A percentile compares a stretch with the other conserved stretches of the same genome.
phyloP scores from a whole-genome alignment of 2,113 vertebrate species.

The Pantherophis guttatus region DNA sequence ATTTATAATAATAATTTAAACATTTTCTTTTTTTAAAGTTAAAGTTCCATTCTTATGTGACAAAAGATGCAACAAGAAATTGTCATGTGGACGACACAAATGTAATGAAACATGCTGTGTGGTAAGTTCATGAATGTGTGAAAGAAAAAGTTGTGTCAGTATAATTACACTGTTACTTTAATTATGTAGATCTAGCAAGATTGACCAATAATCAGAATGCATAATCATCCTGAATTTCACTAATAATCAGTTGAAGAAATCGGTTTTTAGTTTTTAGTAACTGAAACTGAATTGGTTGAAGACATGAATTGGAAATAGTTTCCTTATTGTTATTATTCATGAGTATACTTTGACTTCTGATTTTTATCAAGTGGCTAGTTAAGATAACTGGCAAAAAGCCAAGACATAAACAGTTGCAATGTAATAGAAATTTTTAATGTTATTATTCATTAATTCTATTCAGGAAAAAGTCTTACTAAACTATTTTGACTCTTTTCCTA shows the following conservation, averaged over 20 bases:
- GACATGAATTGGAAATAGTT: background rate
- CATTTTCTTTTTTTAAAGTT: constrained; percentile 60
- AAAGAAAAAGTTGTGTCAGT: background rate
- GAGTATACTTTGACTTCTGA: background rate
- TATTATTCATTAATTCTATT: background rate
- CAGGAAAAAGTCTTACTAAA: background rate
- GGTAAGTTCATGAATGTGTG: constrained; percentile 70
- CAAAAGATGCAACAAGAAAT: constrained; percentile 91
- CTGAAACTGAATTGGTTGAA: background rate
- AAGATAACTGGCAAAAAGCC: background rate
- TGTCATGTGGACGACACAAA: constrained; percentile 93
- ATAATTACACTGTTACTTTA: background rate
- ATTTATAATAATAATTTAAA: background rate
- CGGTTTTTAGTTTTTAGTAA: background rate
- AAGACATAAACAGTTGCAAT: background rate
- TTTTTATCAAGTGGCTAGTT: background rate
- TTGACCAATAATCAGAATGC: background rate
- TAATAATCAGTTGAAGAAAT: background rate
- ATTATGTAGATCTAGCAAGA: background rate
- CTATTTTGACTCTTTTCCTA: background rate
- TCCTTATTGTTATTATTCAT: background rate
- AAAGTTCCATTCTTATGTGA: constrained; percentile 90
- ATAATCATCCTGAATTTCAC: background rate
- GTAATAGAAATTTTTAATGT: background rate
- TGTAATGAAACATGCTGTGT: constrained; percentile 95